These are phyloP conservation scores for Temnothorax nylanderi DNA, from an alignment of 1,140 invertebrate genomes.

Conservation along the genomic window DNA sequence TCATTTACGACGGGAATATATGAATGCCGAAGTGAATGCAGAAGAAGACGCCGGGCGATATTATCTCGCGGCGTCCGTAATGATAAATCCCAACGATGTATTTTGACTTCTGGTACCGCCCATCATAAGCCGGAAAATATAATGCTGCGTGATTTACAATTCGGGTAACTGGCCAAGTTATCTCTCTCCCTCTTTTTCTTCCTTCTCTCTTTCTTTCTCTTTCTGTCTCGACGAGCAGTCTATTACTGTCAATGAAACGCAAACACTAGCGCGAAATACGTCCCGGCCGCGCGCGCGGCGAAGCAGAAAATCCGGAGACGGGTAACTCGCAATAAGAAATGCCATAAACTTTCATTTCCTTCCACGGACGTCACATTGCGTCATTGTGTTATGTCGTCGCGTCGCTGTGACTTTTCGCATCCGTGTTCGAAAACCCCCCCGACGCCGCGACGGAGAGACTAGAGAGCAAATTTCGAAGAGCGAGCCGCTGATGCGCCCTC, in stretches of 20 bases:
- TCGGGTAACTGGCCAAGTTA: constrained; percentile 30
- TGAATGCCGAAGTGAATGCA: constrained; percentile 44
- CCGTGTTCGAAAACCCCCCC: not conserved
- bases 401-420: constrained; percentile 18
- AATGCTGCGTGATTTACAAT: constrained; percentile 68
- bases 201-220: not conserved
- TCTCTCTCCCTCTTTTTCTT: not conserved
- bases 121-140: constrained; percentile 56
- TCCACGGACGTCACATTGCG: constrained; percentile 27
- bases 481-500: not conserved
- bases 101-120: constrained; percentile 64
- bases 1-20: constrained; percentile 66
- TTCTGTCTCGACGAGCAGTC: constrained; percentile 45
- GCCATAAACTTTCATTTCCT: constrained; percentile 54
- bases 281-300: not conserved
- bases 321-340: constrained; percentile 43
- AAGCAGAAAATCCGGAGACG: constrained; percentile 27
- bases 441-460: no score
- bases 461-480: constrained; percentile 2
- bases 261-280: constrained; percentile 56
- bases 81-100: constrained; percentile 61
- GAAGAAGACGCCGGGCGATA: constrained; percentile 20
- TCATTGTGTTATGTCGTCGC: constrained; percentile 29
- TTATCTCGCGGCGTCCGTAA: constrained; percentile 42
- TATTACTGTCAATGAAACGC: constrained; percentile 73